These are phyloP conservation scores for Zeuzera pyrina DNA, from an alignment of 2,888 invertebrate species.

Conservation along the genomic window DNA sequence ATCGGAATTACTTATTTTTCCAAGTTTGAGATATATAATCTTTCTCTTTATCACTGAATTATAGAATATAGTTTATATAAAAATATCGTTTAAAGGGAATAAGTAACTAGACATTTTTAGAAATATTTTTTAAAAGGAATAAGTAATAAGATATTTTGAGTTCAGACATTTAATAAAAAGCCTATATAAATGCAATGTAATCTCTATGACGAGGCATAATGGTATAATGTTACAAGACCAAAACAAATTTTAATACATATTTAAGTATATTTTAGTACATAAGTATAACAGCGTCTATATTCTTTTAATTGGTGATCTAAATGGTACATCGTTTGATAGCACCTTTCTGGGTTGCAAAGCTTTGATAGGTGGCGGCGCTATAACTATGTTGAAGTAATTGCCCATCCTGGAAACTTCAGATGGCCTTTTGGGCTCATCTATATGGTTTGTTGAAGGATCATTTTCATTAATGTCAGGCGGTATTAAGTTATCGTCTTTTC, in stretches of 20 bases:
- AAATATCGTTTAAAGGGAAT: too few species aligned
- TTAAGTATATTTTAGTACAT: not conserved
- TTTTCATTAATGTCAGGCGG: too few species aligned
- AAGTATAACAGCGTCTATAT: constrained; percentile 1
- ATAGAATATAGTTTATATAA: too few species aligned
- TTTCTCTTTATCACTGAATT: too few species aligned
- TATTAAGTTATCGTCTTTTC: constrained; percentile 19
- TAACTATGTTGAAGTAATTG: constrained; percentile 65
- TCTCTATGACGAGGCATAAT: not conserved
- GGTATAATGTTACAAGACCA: not conserved
- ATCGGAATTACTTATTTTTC: too few species aligned
- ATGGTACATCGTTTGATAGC: constrained; percentile 31
- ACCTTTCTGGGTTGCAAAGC: constrained; percentile 54
- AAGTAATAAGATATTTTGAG: too few species aligned
- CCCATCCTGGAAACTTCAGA: constrained; percentile 58
- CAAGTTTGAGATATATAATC: too few species aligned
- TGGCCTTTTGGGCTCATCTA: constrained; percentile 36
- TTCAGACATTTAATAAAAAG: too few species aligned
- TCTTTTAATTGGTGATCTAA: constrained; percentile 28
- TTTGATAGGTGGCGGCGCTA: constrained; percentile 61
- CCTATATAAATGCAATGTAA: too few species aligned
- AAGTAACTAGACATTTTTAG: too few species aligned
- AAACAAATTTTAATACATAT: not conserved
- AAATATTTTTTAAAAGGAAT: too few species aligned
- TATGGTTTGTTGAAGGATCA: constrained; percentile 19